Conservation (phyloP, 2,113 vertebrate genomes). For the Protomyctophum bolini region DNA sequence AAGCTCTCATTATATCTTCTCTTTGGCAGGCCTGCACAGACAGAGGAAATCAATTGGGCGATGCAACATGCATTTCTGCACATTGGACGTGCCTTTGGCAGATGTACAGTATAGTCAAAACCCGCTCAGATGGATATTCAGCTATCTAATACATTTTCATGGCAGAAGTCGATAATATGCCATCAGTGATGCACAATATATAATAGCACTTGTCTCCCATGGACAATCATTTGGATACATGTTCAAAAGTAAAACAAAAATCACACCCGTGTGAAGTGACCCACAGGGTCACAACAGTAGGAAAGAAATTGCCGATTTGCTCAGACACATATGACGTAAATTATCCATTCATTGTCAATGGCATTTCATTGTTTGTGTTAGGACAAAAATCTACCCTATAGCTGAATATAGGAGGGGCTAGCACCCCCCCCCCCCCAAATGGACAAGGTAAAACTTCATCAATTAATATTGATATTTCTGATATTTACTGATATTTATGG, state of each 20-base stretch:
- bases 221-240: neutral
- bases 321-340: too few relatives aligned
- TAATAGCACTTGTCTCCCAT: neutral
- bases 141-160: constrained; percentile 18
- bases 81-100: constrained; percentile 22
- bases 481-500: too few relatives aligned
- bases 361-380: too few relatives aligned
- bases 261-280: too few relatives aligned
- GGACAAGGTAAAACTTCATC: constrained; percentile 1
- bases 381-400: too few relatives aligned
- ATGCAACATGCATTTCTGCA: constrained; percentile 12
- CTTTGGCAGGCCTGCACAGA: neutral
- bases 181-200: neutral
- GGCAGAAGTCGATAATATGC: neutral
- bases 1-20: constrained; percentile 18
- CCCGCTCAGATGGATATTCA: constrained; percentile 11
- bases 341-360: too few relatives aligned
- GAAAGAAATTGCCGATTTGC: too few relatives aligned
- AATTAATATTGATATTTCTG: neutral
- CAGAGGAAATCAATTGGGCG: constrained; percentile 19
- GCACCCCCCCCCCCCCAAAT: too few relatives aligned
- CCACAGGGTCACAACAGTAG: too few relatives aligned
- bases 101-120: constrained; percentile 1
- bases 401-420: too few relatives aligned
- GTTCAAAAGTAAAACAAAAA: neutral